Evolutionary conservation across 2,888 invertebrate genomes (phyloP).

Genomic region (Suillia variegata): DNA sequence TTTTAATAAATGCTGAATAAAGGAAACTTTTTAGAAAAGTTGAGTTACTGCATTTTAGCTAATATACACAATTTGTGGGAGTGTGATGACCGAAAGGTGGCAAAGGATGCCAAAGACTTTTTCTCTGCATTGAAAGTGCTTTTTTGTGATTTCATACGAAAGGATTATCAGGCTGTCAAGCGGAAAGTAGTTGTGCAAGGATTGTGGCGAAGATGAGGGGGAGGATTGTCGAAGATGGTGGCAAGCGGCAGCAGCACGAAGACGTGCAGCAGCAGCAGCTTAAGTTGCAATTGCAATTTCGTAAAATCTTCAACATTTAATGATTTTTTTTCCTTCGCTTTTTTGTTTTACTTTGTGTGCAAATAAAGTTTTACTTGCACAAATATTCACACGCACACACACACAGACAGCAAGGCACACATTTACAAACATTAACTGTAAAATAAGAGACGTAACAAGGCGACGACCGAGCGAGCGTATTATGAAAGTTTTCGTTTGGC

Average conservation of each 20-base stretch:
- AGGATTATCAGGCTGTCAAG: conserved; percentile 17
- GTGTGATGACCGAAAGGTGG: neutral
- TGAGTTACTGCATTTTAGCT: too few species aligned
- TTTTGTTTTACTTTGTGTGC: neutral
- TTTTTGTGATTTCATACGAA: conserved; percentile 7
- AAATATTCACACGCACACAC: conserved; percentile 10
- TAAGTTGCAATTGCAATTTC: conserved; percentile 18
- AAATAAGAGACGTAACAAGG: conserved; percentile 1
- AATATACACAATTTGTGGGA: too few species aligned
- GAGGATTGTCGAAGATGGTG: neutral
- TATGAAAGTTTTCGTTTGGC: neutral
- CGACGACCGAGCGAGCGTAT: neutral
- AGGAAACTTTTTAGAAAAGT: too few species aligned
- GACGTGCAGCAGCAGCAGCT: neutral
- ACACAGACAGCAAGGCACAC: conserved; percentile 1
- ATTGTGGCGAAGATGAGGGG: neutral
- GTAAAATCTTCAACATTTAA: conserved; percentile 20
- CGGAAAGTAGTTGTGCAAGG: neutral
- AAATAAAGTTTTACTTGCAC: neutral
- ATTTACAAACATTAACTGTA: neutral
- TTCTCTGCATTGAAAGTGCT: neutral
- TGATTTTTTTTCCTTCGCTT: conserved; percentile 3
- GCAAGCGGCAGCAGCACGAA: neutral
- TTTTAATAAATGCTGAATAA: too few species aligned
- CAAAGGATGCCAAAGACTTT: conserved; percentile 7